Base-by-base conservation (phyloP, 1,140 invertebrate genomes). In the Pinna nobilis region DNA sequence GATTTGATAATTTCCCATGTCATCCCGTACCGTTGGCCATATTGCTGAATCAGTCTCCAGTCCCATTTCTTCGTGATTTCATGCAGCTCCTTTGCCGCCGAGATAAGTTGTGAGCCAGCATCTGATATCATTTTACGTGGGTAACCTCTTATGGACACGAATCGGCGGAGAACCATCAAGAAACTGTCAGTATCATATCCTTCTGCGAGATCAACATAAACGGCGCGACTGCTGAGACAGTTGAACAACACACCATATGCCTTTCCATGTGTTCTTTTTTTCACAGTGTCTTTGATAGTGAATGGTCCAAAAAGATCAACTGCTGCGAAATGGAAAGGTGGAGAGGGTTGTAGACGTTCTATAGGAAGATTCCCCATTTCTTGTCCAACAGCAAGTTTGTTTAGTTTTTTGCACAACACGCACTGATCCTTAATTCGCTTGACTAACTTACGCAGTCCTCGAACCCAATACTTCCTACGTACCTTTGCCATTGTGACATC, bases 241-340 rank as follows among this genome's bases (percentile, higher is more conserved):
- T 60, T 70, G 44, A 63, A 70, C n/a, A 70, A 18, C 30, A 70
- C 68, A 15, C 57, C 59, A 39, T 61, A 70, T 35, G 25, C 57
- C 37, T 61, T 70, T 11, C 44, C 32, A 51, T 63, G 57, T 23
- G 68, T 70, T 20, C 44, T 49, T 39, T 65, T 55, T 35, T 63
- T 70, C 25, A 70, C 41, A 39, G 57, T 70, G 25, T 70, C 67
- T 30, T 50, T 60, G 20, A 60, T 61, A 2, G 20, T 30, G 11
- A 70, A 55, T 6, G 63, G 63, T 49, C 63, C 63, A 32, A 65
- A 65, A 4, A 60, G 32, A 35, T 60, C 53, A 35, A 60, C 25
- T n/a, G 55, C 55, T 20, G 25, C 32, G 13, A 7, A 49, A 11
- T 20, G 49, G n/a, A 70, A 70, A 13, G 55, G 50, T 30, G 67